These are phyloP conservation scores for Chalcosyrphus nemorum DNA, from an alignment of 2,888 invertebrate species.

Conservation along the genomic window DNA sequence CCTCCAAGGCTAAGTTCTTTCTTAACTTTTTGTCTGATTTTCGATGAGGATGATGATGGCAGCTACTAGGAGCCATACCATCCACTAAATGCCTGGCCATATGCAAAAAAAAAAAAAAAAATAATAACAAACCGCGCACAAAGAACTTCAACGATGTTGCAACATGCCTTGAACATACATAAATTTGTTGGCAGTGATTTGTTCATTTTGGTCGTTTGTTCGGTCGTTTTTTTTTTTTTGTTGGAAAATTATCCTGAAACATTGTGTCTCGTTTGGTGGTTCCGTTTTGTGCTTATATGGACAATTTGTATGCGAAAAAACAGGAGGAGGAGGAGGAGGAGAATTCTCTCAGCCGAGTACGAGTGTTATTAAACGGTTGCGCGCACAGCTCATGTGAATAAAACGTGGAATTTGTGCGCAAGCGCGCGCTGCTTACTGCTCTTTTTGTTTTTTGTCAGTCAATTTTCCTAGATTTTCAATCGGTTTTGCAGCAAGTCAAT, in stretches of 20 bases:
- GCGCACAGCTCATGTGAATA: conserved; percentile 50
- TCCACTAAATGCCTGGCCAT: conserved; percentile 19
- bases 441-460: neutral
- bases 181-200: conserved; percentile 72
- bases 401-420: conserved; percentile 47
- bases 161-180: conserved; percentile 70
- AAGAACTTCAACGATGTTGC: conserved; percentile 67
- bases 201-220: conserved; percentile 50
- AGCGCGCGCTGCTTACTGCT: neutral
- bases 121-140: conserved; percentile 11
- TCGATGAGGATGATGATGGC: conserved; percentile 54
- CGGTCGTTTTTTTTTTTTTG: neutral
- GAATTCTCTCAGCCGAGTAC: neutral
- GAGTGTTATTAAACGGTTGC: conserved; percentile 61
- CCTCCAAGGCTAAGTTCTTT: conserved; percentile 36
- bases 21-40: conserved; percentile 25
- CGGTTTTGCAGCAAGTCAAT: conserved; percentile 49
- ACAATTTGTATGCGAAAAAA: conserved; percentile 56
- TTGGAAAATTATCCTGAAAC: conserved; percentile 45
- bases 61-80: conserved; percentile 32
- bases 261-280: conserved; percentile 30
- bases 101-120: conserved; percentile 37
- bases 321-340: too few relatives aligned
- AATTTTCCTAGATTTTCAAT: conserved; percentile 10
- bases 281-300: conserved; percentile 56